Evolutionary conservation across 2,888 invertebrate genomes (phyloP).

Genomic region (Griposia aprilina): DNA sequence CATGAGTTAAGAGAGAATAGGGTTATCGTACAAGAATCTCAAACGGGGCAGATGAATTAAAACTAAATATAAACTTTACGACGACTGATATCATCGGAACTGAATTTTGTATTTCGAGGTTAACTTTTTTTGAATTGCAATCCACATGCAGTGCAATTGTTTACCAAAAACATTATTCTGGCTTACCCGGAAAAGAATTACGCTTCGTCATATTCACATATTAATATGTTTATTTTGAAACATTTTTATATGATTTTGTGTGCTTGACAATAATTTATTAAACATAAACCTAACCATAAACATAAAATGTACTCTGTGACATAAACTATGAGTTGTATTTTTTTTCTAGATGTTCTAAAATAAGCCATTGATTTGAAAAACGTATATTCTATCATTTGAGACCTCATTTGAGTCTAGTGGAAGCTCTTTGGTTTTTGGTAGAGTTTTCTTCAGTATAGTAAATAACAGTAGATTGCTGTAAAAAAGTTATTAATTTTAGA

Average conservation of each 20-base stretch:
- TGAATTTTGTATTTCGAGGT: background rate
- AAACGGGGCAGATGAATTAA: background rate
- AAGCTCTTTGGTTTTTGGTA: background rate
- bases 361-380: background rate
- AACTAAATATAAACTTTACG: background rate
- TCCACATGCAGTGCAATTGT: slow-evolving; percentile 1
- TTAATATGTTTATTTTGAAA: slow-evolving; percentile 26
- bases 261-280: slow-evolving; percentile 24
- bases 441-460: background rate
- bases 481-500: background rate
- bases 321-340: background rate
- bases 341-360: background rate
- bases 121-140: background rate
- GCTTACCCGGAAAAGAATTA: slow-evolving; percentile 38
- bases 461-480: background rate
- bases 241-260: background rate
- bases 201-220: slow-evolving; percentile 41
- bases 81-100: background rate
- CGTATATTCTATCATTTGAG: background rate
- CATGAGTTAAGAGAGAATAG: background rate
- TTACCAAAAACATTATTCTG: background rate
- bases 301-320: too few relatives aligned
- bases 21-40: background rate
- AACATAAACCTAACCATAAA: slow-evolving; percentile 2
- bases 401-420: background rate